Conservation (phyloP, 1,140 invertebrate genomes). For the Antheraea mylitta region DNA sequence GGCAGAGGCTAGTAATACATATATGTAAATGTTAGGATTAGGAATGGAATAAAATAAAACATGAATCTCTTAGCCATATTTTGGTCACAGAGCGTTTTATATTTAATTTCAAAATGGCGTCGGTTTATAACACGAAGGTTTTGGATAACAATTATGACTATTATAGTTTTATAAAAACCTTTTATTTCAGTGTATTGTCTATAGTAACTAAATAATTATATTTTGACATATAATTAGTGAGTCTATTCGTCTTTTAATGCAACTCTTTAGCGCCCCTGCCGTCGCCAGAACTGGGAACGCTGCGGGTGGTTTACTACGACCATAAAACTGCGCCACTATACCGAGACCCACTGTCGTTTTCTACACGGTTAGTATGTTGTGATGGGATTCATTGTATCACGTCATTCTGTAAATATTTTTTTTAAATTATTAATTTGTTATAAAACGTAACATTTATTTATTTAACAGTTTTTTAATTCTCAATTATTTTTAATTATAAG, state of each 20-base stretch:
- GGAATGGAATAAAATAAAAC: not conserved
- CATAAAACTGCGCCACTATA: constrained; percentile 57
- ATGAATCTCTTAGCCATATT: too few species aligned
- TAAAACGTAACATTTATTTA: too few species aligned
- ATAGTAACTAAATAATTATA: constrained; percentile 17
- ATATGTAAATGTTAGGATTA: not conserved
- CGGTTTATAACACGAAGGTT: not conserved
- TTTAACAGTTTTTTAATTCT: too few species aligned
- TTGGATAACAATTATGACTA: not conserved
- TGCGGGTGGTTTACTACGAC: constrained; percentile 63
- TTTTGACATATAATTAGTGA: constrained; percentile 26
- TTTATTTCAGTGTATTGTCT: not conserved
- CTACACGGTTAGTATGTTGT: not conserved
- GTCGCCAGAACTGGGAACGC: constrained; percentile 31
- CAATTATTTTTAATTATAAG: too few species aligned
- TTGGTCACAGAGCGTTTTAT: too few species aligned
- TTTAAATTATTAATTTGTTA: not conserved
- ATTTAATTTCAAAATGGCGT: too few species aligned
- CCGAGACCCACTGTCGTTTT: constrained; percentile 37
- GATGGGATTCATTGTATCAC: constrained; percentile 1
- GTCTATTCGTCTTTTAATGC: constrained; percentile 24
- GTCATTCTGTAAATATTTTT: not conserved
- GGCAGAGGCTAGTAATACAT: too few species aligned
- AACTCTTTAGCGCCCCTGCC: constrained; percentile 29
- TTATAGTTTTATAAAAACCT: not conserved